Evolutionary conservation across 2,113 vertebrate species (phyloP).

Genomic region (Tamias sibiricus): DNA sequence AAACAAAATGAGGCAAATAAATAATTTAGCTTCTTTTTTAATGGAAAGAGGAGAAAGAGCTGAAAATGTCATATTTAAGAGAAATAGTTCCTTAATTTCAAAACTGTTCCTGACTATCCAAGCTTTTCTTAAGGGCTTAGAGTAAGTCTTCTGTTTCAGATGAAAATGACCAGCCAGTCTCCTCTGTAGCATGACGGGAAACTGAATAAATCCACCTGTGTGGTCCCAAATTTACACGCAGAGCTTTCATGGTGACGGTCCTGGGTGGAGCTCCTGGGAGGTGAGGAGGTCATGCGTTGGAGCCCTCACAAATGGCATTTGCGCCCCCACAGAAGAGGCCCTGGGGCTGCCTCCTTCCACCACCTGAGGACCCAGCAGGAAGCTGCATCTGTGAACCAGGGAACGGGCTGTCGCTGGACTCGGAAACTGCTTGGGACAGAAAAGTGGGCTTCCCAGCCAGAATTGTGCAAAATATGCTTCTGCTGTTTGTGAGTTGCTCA

Average conservation of each 20-base stretch:
- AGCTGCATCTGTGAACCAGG: background rate
- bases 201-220: background rate
- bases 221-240: too few species aligned
- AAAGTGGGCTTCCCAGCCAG: background rate
- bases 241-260: too few species aligned
- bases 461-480: too few species aligned
- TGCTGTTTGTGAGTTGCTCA: background rate
- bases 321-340: too few species aligned
- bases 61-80: conserved; percentile 45
- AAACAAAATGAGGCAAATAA: conserved; percentile 39
- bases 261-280: too few species aligned
- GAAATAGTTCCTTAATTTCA: background rate
- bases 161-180: background rate
- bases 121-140: background rate
- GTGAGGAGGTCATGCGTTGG: too few species aligned
- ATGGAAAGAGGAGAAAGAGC: background rate
- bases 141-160: background rate
- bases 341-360: background rate
- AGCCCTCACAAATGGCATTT: background rate
- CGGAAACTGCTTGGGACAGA: background rate
- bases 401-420: background rate
- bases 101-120: background rate
- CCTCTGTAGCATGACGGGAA: background rate
- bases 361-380: background rate
- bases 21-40: conserved; percentile 36